phyloP scores from a whole-genome alignment of 1,140 invertebrate species.

The Drosophila obscura region DNA sequence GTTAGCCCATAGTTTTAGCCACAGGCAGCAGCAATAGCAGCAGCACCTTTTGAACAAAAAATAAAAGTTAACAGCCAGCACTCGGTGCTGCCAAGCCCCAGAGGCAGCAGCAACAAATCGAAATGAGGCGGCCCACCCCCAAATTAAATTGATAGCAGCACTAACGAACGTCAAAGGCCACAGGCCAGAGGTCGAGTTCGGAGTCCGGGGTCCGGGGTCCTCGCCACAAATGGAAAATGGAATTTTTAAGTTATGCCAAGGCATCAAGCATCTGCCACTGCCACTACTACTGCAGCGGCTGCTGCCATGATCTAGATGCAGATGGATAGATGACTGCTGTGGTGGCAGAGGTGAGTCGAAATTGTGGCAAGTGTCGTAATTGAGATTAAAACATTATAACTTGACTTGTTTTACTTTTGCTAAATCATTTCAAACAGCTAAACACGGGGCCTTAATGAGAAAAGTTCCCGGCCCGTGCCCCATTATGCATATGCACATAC shows the following conservation, averaged over 20 bases:
- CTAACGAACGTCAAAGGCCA: slow-evolving; percentile 75
- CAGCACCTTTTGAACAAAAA: slow-evolving; percentile 27
- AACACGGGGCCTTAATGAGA: slow-evolving; percentile 76
- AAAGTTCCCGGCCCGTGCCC: slow-evolving; percentile 65
- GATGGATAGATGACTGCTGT: neutral
- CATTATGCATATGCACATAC: slow-evolving; percentile 70
- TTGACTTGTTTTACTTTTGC: slow-evolving; percentile 81
- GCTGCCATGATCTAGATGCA: neutral
- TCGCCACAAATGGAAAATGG: slow-evolving; percentile 70
- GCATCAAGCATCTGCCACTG: slow-evolving; percentile 37
- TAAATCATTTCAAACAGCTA: slow-evolving; percentile 81
- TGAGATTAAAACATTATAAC: slow-evolving; percentile 83
- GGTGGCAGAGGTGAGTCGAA: slow-evolving; percentile 23
- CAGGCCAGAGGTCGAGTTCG: too few species aligned
- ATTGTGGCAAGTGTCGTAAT: slow-evolving; percentile 79
- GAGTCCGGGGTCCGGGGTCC: neutral
- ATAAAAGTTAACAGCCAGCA: slow-evolving; percentile 18
- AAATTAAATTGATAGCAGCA: slow-evolving; percentile 77
- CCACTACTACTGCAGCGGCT: neutral
- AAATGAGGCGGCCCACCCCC: slow-evolving; percentile 61
- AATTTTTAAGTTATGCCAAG: slow-evolving; percentile 81
- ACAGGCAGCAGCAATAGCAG: neutral
- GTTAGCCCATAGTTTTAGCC: slow-evolving; percentile 49
- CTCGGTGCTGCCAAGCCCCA: slow-evolving; percentile 12
- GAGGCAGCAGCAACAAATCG: slow-evolving; percentile 58